Evolutionary conservation across 2,797 vertebrate species (phyloP).

Genomic region (Botia almorhae): DNA sequence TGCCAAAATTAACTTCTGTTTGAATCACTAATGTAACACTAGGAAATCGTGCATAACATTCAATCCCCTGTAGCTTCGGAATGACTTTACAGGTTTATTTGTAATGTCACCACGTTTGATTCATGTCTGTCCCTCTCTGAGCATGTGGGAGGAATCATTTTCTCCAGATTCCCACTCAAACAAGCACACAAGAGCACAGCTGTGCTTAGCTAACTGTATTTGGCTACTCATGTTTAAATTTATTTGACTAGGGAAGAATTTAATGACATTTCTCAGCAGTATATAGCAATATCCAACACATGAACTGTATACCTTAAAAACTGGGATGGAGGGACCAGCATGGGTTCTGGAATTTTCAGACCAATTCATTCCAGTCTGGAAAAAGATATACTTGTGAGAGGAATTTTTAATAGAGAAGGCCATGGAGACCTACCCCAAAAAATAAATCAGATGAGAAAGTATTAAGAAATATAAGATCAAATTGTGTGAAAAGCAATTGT

Average conservation of each 20-base stretch:
- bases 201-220: constrained; percentile 26
- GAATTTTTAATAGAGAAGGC: not conserved
- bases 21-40: constrained; percentile 27
- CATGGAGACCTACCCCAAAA: not conserved
- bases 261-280: constrained; percentile 21
- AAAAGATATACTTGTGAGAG: too few relatives aligned
- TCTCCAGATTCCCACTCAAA: constrained; percentile 19
- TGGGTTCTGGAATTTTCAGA: not conserved
- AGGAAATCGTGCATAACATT: constrained; percentile 15
- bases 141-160: constrained; percentile 40
- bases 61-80: constrained; percentile 33
- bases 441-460: too few relatives aligned
- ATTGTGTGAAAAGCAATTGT: too few relatives aligned
- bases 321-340: not conserved
- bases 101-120: constrained; percentile 38
- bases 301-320: not conserved
- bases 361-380: not conserved
- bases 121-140: constrained; percentile 16
- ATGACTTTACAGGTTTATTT: constrained; percentile 42
- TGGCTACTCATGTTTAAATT: constrained; percentile 28
- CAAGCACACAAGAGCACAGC: constrained; percentile 27
- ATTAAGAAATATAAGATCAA: too few relatives aligned
- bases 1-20: constrained; percentile 43
- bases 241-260: constrained; percentile 28
- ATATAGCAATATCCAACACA: constrained; percentile 18